phyloP scores from a whole-genome alignment of 23 tunicate species.

The Phallusia fumigata region DNA sequence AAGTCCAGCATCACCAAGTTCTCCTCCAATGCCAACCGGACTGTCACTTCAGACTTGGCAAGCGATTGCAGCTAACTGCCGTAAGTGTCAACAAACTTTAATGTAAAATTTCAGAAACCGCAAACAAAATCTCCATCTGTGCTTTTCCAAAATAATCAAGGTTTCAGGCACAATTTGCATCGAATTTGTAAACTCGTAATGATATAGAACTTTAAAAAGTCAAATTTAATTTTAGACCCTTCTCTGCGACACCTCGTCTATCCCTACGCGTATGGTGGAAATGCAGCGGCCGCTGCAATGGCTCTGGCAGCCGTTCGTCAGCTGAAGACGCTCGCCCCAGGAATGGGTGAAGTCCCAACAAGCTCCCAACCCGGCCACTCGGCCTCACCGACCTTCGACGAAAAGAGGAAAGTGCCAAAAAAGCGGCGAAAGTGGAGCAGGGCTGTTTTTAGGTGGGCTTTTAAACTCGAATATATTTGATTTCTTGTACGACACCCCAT shows the following conservation, averaged over 20 bases:
- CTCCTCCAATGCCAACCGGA: background rate
- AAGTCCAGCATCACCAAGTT: background rate
- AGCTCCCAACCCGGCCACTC: background rate
- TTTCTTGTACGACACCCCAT: too few relatives aligned
- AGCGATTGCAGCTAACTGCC: constrained; percentile 41
- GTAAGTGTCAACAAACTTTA: constrained; percentile 5
- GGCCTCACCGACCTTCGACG: background rate
- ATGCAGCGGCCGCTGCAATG: constrained; percentile 33
- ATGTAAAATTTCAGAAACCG: background rate
- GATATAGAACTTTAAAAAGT: background rate
- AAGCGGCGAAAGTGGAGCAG: constrained; percentile 94
- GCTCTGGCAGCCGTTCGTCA: constrained; percentile 23
- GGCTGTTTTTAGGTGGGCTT: constrained; percentile 77
- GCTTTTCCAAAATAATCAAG: too few relatives aligned
- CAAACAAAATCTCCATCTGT: background rate
- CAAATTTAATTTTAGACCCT: constrained; percentile 13
- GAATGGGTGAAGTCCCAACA: background rate
- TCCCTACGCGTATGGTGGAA: constrained; percentile 23
- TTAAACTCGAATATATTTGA: too few relatives aligned
- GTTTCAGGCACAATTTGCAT: too few relatives aligned
- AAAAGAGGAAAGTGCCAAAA: constrained; percentile 39
- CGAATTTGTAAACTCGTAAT: background rate
- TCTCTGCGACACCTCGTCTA: constrained; percentile 21
- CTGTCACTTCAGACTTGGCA: constrained; percentile 40
- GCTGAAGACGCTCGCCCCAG: background rate